Evolutionary conservation across 2,888 invertebrate genomes (phyloP), one percentile per base, ranked within the genome.

Genomic region (Bellardia pandia): DNA sequence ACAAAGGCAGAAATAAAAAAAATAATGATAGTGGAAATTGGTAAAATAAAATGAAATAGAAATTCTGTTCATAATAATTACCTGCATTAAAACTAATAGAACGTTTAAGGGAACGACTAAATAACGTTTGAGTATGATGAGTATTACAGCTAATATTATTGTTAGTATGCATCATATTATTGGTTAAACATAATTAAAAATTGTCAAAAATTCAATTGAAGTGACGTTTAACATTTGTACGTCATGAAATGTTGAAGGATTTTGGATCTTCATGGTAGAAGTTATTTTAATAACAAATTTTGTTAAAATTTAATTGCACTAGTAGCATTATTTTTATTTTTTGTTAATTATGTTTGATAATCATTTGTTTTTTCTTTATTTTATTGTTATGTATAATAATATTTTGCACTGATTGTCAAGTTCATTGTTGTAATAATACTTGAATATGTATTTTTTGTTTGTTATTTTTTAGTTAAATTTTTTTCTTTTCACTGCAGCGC

Each of bases 1-100:
- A 40, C 16, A 53, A 14, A 74, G 23, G 13, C n/a, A 16, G 6
- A 16, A 16, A 53, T 37, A 14, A 33, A 48, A 16, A 23, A 23
- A 23, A 23, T 40, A 13, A 51, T 16, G 40, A 60, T 42, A 23
- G 33, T 71, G 6, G 48, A 33, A 58, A 58, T 60, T 51, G 30
- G 33, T 30, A 30, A 9, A 60, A 60, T 33, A 37, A 53, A 37
- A 53, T 69, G 13, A 53, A 37, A 53, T 69, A 1, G 8, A 53
- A 64, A 40, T 37, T 40, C 7, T 56, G 51, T 37, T 37, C 5
- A 37, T 16, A 56, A 45, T 85, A 85, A 40, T 89, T 89, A 90
- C 90, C 90, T 89, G 90, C 69, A 81, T 89, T 90, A 30, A 90
- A 76, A 64, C 87, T 86, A 53, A 86, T 60, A 53, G 89, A 85